phyloP scores from a whole-genome alignment of 1,140 invertebrate genomes.

The Choristoneura fumiferana region DNA sequence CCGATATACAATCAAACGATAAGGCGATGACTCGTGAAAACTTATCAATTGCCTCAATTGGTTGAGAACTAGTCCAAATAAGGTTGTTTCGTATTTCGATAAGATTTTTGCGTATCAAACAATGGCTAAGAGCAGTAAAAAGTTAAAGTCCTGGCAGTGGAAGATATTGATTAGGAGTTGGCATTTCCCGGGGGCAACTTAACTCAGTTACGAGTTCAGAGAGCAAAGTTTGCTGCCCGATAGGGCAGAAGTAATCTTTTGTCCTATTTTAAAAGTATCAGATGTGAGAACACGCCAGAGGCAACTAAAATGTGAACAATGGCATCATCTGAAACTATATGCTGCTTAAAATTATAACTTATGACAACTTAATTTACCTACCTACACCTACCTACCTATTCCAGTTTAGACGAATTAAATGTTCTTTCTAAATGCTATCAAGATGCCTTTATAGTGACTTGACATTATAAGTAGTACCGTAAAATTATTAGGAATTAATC shows the following conservation, averaged over 20 bases:
- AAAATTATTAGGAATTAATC: too few relatives aligned
- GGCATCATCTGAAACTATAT: too few relatives aligned
- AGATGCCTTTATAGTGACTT: background rate
- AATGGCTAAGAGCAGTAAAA: background rate
- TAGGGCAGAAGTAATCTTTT: constrained; percentile 27
- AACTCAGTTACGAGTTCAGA: constrained; percentile 70
- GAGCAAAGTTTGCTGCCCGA: constrained; percentile 59
- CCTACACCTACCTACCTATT: too few relatives aligned
- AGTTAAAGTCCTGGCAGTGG: constrained; percentile 24
- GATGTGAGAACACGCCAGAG: background rate
- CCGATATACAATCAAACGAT: background rate
- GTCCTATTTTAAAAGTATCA: constrained; percentile 6
- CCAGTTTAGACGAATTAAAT: background rate
- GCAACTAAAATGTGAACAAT: too few relatives aligned
- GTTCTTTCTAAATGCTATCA: background rate
- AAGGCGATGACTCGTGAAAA: background rate
- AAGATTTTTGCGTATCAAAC: background rate
- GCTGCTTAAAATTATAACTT: too few relatives aligned
- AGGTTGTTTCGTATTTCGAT: background rate
- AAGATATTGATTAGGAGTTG: constrained; percentile 57
- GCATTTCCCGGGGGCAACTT: constrained; percentile 50
- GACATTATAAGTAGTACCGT: background rate
- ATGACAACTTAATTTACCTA: too few relatives aligned
- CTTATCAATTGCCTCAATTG: background rate
- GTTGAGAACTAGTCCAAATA: too few relatives aligned